Base-by-base conservation (phyloP, 2,888 invertebrate genomes). In the Noctuana brunneofusca region DNA sequence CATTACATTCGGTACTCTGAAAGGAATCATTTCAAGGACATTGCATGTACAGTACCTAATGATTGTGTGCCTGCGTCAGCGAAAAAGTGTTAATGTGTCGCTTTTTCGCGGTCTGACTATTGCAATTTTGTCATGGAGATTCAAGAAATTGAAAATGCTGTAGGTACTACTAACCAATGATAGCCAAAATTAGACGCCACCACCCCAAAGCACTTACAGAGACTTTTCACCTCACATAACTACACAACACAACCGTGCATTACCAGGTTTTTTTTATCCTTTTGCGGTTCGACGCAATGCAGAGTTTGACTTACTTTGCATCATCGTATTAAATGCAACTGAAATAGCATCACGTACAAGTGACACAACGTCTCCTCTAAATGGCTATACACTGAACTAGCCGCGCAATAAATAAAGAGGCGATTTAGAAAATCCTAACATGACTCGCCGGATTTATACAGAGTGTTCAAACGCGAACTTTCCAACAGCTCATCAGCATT, bases 341-440 rank as follows among this genome's bases (percentile, higher is more conserved):
- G 48, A n/a, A 52, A 52, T 52, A 43, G 9, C 75, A 73, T 75
- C 78, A 82, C 76, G 80, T 82, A 65, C 57, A 69, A 72, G 75
- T 76, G 79, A 80, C 80, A 81, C 79, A 76, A 79, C 81, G 82
- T 85, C 80, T 78, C 78, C 75, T 9, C 79, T 85, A 85, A 87
- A 86, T 83, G 84, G 81, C 79, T 78, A 82, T 80, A 80, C 81
- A 77, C 78, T 78, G 78, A 80, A 66, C 75, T 81, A 78, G 82
- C 78, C 78, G 73, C 74, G 85, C 81, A 86, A 88, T 88, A 88
- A 89, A 89, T 89, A 89, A 88, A 88, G 83, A 80, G 85, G 79
- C 85, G 86, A 89, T 89, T 89, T 87, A 87, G 81, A 79, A 88
- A 89, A 89, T 87, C 87, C 87, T 82, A 77, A 87, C 89, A 86